Evolutionary conservation across 1,140 invertebrate species (phyloP).

Genomic region (Heliconius eleuchia): DNA sequence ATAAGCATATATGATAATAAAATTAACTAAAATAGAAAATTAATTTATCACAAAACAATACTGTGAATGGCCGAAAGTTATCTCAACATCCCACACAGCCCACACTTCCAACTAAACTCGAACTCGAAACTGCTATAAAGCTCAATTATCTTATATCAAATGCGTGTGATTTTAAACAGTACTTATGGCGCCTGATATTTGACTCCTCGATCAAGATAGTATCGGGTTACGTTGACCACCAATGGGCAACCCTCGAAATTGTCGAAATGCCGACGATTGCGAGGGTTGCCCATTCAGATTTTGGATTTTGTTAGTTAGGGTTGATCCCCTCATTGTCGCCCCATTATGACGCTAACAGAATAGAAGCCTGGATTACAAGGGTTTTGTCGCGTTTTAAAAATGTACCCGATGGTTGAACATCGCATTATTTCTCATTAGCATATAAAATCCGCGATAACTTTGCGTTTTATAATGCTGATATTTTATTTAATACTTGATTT

Average conservation of each 20-base stretch:
- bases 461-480: not conserved
- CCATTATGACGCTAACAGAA: conserved; percentile 46
- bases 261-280: conserved; percentile 40
- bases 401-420: conserved; percentile 23
- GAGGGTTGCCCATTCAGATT: conserved; percentile 53
- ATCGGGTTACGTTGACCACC: conserved; percentile 62
- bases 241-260: not conserved
- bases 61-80: not conserved
- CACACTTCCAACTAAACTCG: conserved; percentile 13
- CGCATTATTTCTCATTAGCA: conserved; percentile 22
- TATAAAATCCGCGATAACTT: conserved; percentile 12
- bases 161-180: conserved; percentile 43
- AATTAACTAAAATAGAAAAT: not conserved
- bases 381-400: conserved; percentile 36
- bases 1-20: not conserved
- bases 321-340: conserved; percentile 38
- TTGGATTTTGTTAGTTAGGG: conserved; percentile 54
- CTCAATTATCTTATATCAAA: conserved; percentile 34
- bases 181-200: conserved; percentile 39
- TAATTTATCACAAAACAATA: not conserved
- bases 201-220: conserved; percentile 44
- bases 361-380: conserved; percentile 52
- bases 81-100: conserved; percentile 8
- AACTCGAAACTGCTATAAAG: conserved; percentile 17
- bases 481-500: too few species aligned